Evolutionary conservation across 2,888 invertebrate genomes (phyloP).

Genomic region (Cheilosia variabilis): DNA sequence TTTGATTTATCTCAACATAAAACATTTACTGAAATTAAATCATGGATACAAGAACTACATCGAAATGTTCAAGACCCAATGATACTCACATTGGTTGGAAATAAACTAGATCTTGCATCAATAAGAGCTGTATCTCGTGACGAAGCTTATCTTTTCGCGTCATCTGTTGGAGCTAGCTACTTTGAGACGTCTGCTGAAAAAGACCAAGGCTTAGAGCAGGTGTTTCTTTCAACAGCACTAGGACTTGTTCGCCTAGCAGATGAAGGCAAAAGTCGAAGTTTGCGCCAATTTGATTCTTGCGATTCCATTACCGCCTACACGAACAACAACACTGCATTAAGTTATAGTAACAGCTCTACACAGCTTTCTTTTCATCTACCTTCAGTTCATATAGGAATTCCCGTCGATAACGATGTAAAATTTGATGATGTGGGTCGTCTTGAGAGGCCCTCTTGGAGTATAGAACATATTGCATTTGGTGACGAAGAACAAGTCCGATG

Average conservation of each 20-base stretch:
- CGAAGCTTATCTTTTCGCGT: constrained; percentile 91
- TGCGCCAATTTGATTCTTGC: constrained; percentile 87
- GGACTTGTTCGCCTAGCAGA: constrained; percentile 86
- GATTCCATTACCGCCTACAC: constrained; percentile 83
- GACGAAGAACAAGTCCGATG: constrained; percentile 86
- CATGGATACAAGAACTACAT: constrained; percentile 93
- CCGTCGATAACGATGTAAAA: constrained; percentile 85
- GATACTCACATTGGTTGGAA: constrained; percentile 92
- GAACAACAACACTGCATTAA: constrained; percentile 80
- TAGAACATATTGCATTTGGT: constrained; percentile 88
- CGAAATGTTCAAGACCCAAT: constrained; percentile 92
- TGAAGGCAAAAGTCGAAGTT: constrained; percentile 84
- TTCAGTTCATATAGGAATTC: constrained; percentile 82
- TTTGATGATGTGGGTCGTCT: constrained; percentile 87
- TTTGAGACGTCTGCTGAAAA: constrained; percentile 93
- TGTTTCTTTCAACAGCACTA: constrained; percentile 88
- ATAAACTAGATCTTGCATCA: constrained; percentile 91
- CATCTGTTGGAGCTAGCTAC: constrained; percentile 92
- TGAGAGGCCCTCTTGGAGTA: constrained; percentile 87
- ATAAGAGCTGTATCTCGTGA: constrained; percentile 87
- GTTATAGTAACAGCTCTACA: constrained; percentile 76
- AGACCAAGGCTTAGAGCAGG: constrained; percentile 90
- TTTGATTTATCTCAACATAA: constrained; percentile 92
- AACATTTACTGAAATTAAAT: constrained; percentile 91
- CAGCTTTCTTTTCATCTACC: constrained; percentile 80